Base-by-base conservation (phyloP, 1,140 invertebrate species). In the Saccostrea echinata region DNA sequence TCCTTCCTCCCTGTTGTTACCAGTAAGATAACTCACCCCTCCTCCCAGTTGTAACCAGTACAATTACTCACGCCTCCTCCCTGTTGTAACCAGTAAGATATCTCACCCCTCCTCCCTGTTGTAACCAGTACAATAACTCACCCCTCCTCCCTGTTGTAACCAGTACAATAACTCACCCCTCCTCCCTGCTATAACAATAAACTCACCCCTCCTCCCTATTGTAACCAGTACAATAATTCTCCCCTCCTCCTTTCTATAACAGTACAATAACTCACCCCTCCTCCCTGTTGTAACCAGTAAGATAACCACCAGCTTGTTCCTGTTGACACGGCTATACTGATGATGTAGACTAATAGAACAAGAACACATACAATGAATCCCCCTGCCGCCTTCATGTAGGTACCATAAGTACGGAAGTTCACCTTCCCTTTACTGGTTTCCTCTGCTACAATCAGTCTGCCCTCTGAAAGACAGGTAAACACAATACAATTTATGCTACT, bases 231-330 rank as follows among this genome's bases (percentile, higher is more conserved):
- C 9, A 18, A 64, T 21, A 21, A 64, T 18, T 21, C 8, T 21
- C 57, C 57, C 3, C 18, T 8, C 57, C 57, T 24, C 43, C 57
- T 21, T 64, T 1, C 4, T 64, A 43, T 43, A 43, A 33, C 27
- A 43, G 51, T 43, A 52, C 16, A 2, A 18, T 8, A 68, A 89
- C 90, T 90, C 84, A 95, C 95, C 90, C 95, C 94, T 90, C 94
- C 93, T n/a, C 96, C 96, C 90, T 95, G 93, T 27, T 94, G 93
- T 43, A 97, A 95, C 97, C 97, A 97, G 87, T 95, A 93, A 9
- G 96, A 96, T 1, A 97, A 94, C 96, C 97, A 97, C 96, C 96
- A 97, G 84, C 96, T 96, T 87, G 96, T 96, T 86, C 97, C 96
- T 27, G 95, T 94, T 21, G 96, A 95, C 24, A 95, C 95, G 1